Base-by-base conservation (phyloP, 2,888 invertebrate genomes). In the Kryphioiulus occultus region DNA sequence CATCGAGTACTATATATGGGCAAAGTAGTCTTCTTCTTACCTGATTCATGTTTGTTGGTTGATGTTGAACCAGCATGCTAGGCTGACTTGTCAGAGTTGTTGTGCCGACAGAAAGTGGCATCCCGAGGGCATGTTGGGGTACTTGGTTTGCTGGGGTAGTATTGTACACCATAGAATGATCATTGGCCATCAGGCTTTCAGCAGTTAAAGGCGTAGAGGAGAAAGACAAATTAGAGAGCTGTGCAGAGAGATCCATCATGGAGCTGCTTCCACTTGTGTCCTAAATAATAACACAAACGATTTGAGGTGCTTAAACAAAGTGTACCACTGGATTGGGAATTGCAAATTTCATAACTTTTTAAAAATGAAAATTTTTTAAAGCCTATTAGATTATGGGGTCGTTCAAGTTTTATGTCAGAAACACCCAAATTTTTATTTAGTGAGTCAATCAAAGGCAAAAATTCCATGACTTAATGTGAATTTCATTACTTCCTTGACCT, bases 191-290 rank as follows among this genome's bases (percentile, higher is more conserved):
- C 84, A 82, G 30, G 26, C 26, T 84, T 12, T 87, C 87, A 19
- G 84, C 44, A 26, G 44, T 83, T 53, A 53, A 82, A 83, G 78
- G 82, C 15, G 44, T 47, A 22, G 82, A 42, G 44, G 42, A 12
- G 30, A 87, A 84, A 3, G 87, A 87, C 17, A 82, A 84, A 47
- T 42, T 87, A 39, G 87, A 84, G 83, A 87, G 30, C 84, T 82
- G 87, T 26, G 87, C 39, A 84, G 35, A 84, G 19, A 87, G 44
- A 44, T 87, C 87, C 87, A 87, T 78, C n/a, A 87, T 42, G 44
- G 22, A 26, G 10, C 22, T 42, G 19, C 35, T 53, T 83, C 87
- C 87, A 83, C 87, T 44, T 42, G 78, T 17, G n/a, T 87, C 87
- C 87, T 87, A n/a, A 53, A 44, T 44, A 22, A 85, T 32, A 9